A percentile compares a stretch with the other conserved stretches of the same genome.
Evolutionary conservation across 2,888 invertebrate genomes (phyloP).

Genomic region (Coleophora flavipennella): DNA sequence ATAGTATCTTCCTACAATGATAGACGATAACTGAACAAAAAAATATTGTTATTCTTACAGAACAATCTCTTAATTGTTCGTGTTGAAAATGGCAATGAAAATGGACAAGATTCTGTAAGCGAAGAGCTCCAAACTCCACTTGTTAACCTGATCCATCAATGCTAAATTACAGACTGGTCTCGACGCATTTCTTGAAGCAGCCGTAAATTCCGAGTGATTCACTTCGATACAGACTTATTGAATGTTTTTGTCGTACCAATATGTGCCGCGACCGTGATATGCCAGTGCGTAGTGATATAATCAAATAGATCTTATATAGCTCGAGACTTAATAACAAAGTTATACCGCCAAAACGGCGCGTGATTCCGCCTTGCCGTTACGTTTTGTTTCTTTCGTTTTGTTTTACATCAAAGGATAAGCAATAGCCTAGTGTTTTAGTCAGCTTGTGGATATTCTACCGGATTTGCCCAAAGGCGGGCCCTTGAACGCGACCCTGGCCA

Average conservation of each 20-base stretch:
- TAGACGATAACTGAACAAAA: constrained; percentile 52
- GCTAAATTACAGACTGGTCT: constrained; percentile 94
- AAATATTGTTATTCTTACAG: constrained; percentile 1
- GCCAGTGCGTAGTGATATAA: constrained; percentile 59
- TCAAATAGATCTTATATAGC: constrained; percentile 43
- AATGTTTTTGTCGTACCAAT: constrained; percentile 55
- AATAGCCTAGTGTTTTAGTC: constrained; percentile 48
- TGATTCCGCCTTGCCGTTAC: constrained; percentile 50
- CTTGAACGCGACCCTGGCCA: constrained; percentile 55
- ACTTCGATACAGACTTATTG: constrained; percentile 14
- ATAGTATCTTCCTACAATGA: constrained; percentile 33
- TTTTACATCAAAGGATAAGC: constrained; percentile 69
- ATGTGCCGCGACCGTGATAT: constrained; percentile 87
- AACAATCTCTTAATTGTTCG: not conserved
- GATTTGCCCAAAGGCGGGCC: constrained; percentile 44
- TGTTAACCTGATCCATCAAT: constrained; percentile 69
- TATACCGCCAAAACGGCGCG: constrained; percentile 60
- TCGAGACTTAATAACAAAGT: no score
- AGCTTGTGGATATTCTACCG: constrained; percentile 42
- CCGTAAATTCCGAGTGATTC: constrained; percentile 75
- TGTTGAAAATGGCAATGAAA: not conserved
- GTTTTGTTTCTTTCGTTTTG: constrained; percentile 67
- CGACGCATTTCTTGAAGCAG: constrained; percentile 93
- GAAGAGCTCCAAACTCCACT: constrained; percentile 45
- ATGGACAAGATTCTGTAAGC: constrained; percentile 28